phyloP scores from a whole-genome alignment of 2,113 vertebrate genomes.

The Gobiocypris rarus region DNA sequence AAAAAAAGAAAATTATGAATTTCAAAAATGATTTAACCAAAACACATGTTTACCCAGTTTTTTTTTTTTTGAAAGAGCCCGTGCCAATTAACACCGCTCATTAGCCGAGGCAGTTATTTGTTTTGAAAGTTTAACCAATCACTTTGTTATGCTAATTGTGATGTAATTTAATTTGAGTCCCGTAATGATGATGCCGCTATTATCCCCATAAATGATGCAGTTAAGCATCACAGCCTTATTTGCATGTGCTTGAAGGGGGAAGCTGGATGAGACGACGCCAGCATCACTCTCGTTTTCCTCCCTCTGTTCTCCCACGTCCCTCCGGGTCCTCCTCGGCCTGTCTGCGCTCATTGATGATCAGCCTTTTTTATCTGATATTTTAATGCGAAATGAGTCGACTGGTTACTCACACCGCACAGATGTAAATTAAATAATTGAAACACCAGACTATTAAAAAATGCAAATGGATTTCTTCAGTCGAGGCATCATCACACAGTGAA shows the following conservation, averaged over 20 bases:
- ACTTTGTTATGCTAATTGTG: constrained; percentile 99
- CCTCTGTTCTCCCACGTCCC: constrained; percentile 96
- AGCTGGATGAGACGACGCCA: constrained; percentile 84
- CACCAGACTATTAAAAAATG: constrained; percentile 74
- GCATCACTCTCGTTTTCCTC: constrained; percentile 79
- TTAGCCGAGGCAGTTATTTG: constrained; percentile 98
- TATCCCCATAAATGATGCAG: constrained; percentile 99
- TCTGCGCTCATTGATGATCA: constrained; percentile 95
- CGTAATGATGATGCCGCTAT: constrained; percentile 99
- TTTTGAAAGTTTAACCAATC: constrained; percentile 99
- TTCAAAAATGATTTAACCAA: constrained; percentile 87
- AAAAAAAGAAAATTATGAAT: constrained; percentile 50
- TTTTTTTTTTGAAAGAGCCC: constrained; percentile 84
- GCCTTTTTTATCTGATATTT: constrained; percentile 85
- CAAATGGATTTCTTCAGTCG: constrained; percentile 59
- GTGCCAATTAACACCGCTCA: constrained; percentile 98
- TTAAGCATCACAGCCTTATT: constrained; percentile 99
- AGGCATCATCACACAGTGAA: constrained; percentile 64
- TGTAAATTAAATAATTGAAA: constrained; percentile 86
- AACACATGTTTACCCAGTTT: constrained; percentile 98
- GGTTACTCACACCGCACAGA: constrained; percentile 84
- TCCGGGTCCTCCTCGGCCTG: constrained; percentile 90
- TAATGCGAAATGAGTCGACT: constrained; percentile 86
- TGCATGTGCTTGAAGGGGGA: constrained; percentile 99
- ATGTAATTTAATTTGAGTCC: constrained; percentile 99